phyloP scores from a whole-genome alignment of 2,797 vertebrate genomes.

The Typhlichthys subterraneus region DNA sequence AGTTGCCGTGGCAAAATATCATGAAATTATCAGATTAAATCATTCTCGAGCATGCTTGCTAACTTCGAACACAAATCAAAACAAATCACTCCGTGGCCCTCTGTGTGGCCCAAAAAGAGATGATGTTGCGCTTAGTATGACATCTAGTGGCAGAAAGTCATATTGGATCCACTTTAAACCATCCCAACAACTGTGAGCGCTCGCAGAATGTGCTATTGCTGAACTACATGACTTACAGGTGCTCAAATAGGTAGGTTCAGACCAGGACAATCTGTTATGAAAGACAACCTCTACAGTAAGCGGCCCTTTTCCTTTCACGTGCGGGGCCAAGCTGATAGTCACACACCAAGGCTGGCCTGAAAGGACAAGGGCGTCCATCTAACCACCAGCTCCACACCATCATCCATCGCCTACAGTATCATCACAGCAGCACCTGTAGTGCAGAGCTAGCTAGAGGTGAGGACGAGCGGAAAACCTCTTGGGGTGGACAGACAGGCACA shows the following conservation, averaged over 20 bases:
- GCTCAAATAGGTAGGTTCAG: not conserved
- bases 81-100: too few relatives aligned
- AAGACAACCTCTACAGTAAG: slow-evolving; percentile 4
- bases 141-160: too few relatives aligned
- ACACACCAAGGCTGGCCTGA: slow-evolving; percentile 3
- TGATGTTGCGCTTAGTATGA: too few relatives aligned
- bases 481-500: slow-evolving; percentile 20
- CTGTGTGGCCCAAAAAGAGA: too few relatives aligned
- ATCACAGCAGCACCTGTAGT: slow-evolving; percentile 15
- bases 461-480: slow-evolving; percentile 5
- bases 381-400: slow-evolving; percentile 17
- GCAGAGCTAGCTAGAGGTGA: slow-evolving; percentile 8
- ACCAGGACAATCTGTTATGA: slow-evolving; percentile 8
- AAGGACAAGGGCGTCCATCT: slow-evolving; percentile 1
- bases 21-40: too few relatives aligned
- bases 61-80: too few relatives aligned
- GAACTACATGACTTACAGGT: not conserved
- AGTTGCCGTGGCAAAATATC: too few relatives aligned
- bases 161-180: too few relatives aligned
- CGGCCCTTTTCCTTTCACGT: slow-evolving; percentile 18
- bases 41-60: too few relatives aligned
- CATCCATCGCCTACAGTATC: slow-evolving; percentile 26
- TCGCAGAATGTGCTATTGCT: not conserved
- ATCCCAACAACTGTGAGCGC: too few relatives aligned
- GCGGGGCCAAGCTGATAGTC: slow-evolving; percentile 27